phyloP scores from a whole-genome alignment of 2,888 invertebrate species.

The Heteromurus nitidus region DNA sequence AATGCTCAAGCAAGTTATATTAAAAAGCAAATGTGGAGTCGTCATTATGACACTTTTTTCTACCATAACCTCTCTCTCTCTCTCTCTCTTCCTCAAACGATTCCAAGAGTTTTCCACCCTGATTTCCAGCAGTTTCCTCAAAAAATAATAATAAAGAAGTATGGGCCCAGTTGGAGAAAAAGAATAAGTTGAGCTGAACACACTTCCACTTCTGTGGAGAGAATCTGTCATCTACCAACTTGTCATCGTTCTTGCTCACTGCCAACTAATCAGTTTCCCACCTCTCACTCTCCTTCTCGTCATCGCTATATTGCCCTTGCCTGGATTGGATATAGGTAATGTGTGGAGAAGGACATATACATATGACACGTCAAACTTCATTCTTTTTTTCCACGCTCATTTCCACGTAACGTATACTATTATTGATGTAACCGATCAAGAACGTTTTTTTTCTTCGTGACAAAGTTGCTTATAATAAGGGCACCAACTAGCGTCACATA shows the following conservation, averaged over 20 bases:
- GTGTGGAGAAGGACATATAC: neutral
- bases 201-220: neutral
- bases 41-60: too few relatives aligned
- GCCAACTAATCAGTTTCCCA: conserved; percentile 61
- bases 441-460: neutral
- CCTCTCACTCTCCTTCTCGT: conserved; percentile 17
- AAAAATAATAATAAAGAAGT: conserved; percentile 10
- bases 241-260: conserved; percentile 58
- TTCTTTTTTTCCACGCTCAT: neutral
- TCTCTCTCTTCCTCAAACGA: too few relatives aligned
- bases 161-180: conserved; percentile 12
- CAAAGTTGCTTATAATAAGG: neutral
- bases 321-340: neutral
- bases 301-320: conserved; percentile 4
- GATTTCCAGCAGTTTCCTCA: conserved; percentile 10
- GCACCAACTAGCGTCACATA: too few relatives aligned
- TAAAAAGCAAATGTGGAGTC: too few relatives aligned
- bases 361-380: too few relatives aligned
- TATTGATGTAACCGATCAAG: neutral
- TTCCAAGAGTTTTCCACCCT: too few relatives aligned
- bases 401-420: neutral
- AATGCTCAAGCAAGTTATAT: too few relatives aligned
- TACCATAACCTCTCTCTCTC: too few relatives aligned
- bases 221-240: conserved; percentile 66
- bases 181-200: neutral